phyloP scores from a whole-genome alignment of 1,140 invertebrate species.

The Periplaneta americana region DNA sequence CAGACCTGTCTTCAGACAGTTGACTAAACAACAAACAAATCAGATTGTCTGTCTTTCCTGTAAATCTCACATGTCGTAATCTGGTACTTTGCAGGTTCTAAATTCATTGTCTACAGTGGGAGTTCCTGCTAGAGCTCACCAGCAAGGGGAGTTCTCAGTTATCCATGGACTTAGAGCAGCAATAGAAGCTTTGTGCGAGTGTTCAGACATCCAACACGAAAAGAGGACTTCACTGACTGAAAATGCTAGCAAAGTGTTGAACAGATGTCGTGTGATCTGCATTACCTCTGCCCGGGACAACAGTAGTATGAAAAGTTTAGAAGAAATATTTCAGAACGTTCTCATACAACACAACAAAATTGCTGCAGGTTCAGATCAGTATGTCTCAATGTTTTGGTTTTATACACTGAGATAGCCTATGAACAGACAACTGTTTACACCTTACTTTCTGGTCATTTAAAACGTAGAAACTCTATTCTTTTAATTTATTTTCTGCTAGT shows the following conservation, averaged over 20 bases:
- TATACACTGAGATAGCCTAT: too few relatives aligned
- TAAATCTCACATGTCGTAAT: too few relatives aligned
- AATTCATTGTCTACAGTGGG: slow-evolving; percentile 67
- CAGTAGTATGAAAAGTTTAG: slow-evolving; percentile 72
- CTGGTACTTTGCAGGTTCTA: slow-evolving; percentile 47
- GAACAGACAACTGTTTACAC: too few relatives aligned
- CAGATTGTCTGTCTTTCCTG: too few relatives aligned
- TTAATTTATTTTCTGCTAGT: too few relatives aligned
- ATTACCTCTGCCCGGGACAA: slow-evolving; percentile 82
- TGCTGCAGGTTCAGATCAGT: slow-evolving; percentile 52
- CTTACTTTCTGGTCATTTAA: too few relatives aligned
- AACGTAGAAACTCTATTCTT: too few relatives aligned
- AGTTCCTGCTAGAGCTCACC: slow-evolving; percentile 49
- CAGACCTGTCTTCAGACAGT: too few relatives aligned
- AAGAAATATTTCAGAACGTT: slow-evolving; percentile 78
- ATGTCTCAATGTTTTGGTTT: slow-evolving; percentile 27
- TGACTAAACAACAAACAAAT: too few relatives aligned
- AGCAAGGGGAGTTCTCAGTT: slow-evolving; percentile 59
- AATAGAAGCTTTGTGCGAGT: slow-evolving; percentile 77
- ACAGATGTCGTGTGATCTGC: slow-evolving; percentile 79
- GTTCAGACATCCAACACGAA: slow-evolving; percentile 64
- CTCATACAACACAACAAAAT: slow-evolving; percentile 72
- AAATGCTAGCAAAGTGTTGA: slow-evolving; percentile 49
- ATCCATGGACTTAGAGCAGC: slow-evolving; percentile 82
- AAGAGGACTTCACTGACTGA: slow-evolving; percentile 50